phyloP scores from a whole-genome alignment of 2,113 vertebrate species.

The Thomomys bottae region DNA sequence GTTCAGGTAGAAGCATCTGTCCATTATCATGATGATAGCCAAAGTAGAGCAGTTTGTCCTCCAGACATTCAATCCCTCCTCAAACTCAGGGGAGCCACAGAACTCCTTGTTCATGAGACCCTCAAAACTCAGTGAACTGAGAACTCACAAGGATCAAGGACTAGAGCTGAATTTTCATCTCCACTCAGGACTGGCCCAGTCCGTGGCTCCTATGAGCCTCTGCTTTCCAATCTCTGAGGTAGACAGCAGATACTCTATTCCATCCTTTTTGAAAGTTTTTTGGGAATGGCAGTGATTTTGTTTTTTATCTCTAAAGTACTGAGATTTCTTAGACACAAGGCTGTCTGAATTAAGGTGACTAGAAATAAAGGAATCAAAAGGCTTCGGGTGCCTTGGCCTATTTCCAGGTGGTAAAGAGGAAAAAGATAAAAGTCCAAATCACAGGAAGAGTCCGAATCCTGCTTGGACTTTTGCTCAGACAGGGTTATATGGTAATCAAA shows the following conservation, averaged over 20 bases:
- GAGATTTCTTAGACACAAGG: background rate
- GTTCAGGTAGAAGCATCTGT: background rate
- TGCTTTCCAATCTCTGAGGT: background rate
- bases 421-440: background rate
- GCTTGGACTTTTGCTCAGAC: background rate
- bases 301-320: background rate
- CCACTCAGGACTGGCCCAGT: background rate
- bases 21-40: background rate
- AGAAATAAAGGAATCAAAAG: background rate
- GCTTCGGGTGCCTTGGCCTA: background rate
- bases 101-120: background rate
- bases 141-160: background rate
- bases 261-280: background rate
- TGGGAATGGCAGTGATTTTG: background rate
- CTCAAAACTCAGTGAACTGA: background rate
- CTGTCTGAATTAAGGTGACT: constrained; percentile 1
- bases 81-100: background rate
- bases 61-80: background rate
- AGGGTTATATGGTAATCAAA: background rate
- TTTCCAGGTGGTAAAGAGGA: background rate
- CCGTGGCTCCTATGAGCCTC: background rate
- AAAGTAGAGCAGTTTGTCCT: background rate
- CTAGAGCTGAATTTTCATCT: background rate
- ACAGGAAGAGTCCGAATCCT: background rate
- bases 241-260: background rate